Conservation (phyloP, 2,113 vertebrate species). For the Lasiurus cinereus region DNA sequence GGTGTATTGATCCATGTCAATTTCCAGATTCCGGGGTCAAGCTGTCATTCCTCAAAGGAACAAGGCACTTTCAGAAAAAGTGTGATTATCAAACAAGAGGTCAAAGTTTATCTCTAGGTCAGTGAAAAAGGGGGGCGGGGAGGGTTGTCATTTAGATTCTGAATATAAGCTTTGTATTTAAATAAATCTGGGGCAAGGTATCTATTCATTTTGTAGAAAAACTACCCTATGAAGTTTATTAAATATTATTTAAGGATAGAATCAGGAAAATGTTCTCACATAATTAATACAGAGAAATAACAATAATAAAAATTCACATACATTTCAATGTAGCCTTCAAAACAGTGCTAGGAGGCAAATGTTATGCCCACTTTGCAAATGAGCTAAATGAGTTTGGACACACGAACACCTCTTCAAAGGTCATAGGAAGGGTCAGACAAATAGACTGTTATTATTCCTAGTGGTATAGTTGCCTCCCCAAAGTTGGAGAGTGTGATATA, state of each 20-base stretch:
- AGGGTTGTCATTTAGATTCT: conserved; percentile 72
- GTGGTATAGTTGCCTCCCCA: background rate
- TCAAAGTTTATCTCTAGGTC: conserved; percentile 95
- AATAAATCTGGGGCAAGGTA: conserved; percentile 64
- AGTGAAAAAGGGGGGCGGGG: conserved; percentile 82
- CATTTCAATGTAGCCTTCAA: background rate
- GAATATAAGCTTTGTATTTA: conserved; percentile 70
- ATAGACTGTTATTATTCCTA: background rate
- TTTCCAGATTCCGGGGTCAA: conserved; percentile 86
- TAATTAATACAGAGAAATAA: background rate
- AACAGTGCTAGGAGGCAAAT: background rate
- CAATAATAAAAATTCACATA: background rate
- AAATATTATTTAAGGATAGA: conserved; percentile 54
- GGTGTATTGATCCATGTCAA: conserved; percentile 85
- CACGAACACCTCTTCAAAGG: background rate
- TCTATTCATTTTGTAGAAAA: conserved; percentile 61
- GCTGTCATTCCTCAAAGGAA: conserved; percentile 86
- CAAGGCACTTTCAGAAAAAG: conserved; percentile 87
- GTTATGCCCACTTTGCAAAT: conserved; percentile 44
- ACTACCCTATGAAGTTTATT: background rate
- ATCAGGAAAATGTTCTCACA: conserved; percentile 40
- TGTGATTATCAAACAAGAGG: conserved; percentile 89
- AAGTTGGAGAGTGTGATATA: background rate
- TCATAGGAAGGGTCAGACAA: background rate
- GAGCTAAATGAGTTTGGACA: conserved; percentile 43